Evolutionary conservation across 1,140 invertebrate genomes (phyloP), one percentile per base, ranked within the genome.

Genomic region (Hycleus cichorii): DNA sequence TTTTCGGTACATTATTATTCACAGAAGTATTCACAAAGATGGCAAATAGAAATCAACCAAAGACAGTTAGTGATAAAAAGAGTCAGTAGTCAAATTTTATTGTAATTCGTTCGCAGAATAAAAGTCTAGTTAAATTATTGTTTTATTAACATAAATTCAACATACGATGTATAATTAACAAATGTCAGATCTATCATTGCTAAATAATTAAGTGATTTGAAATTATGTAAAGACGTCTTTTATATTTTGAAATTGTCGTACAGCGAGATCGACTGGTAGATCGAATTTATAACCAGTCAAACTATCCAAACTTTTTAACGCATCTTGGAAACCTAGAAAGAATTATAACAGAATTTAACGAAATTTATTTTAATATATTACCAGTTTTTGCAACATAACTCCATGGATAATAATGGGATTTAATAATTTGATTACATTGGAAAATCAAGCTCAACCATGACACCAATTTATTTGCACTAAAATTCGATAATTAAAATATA

Each of bases 201-300:
- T 32, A 32, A 32, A 32, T 32, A 32, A 7, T 5, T 5, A 32
- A 32, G 7, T 7, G 32, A 32, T 5, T 7, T 5, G 7, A 32
- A 32, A 32, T 32, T 32, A 32, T 32, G 81, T 83, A 79, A 97
- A 98, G 63, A 95, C 94, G 78, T 98, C 94, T 78, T 93, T 95
- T 67, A 98, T 98, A 77, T 97, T 97, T 73, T 95, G 91, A 72
- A 99, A 94, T 67, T 95, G 94, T 70, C 92, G 82, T 47, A 98
- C 85, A 47, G 97, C 95, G 66, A 98, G 77, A 76, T 98, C 95
- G 12, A 97, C 90, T 0, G 95, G 95, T 62, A 98, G 79, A 74
- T 95, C 88, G 76, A 98, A 98, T 69, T 92, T 90, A 65, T 90
- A 85, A 51, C 83, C 80, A 27, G 88, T 89, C 44, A 99, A 77